A percentile compares a stretch with the other conserved stretches of the same genome.
Evolutionary conservation across 92 coral and sea anemone species (phyloP).

Genomic region (Isaurus tuberculatus): DNA sequence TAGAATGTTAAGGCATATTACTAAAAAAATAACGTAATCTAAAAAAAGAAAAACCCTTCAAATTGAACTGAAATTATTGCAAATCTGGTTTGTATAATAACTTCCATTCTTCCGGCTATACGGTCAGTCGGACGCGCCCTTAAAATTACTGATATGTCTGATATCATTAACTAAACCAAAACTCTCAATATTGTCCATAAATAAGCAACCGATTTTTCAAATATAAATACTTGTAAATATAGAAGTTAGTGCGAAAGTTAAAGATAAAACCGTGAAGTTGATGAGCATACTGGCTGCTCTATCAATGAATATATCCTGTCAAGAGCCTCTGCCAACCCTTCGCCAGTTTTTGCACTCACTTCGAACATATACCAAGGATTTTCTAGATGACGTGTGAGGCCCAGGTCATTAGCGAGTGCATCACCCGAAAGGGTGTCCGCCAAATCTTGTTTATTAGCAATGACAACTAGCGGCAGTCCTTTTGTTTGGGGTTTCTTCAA

Average conservation of each 20-base stretch:
- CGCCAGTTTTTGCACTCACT: constrained; percentile 33
- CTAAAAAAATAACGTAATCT: too few relatives aligned
- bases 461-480: constrained; percentile 37
- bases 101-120: too few relatives aligned
- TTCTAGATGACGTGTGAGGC: constrained; percentile 8
- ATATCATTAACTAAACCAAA: too few relatives aligned
- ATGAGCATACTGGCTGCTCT: neutral
- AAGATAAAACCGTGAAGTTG: constrained; percentile 42
- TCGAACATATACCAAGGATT: constrained; percentile 34
- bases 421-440: constrained; percentile 1
- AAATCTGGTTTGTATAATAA: too few relatives aligned
- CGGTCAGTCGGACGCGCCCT: too few relatives aligned
- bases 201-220: too few relatives aligned
- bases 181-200: too few relatives aligned
- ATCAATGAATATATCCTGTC: constrained; percentile 27
- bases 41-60: too few relatives aligned
- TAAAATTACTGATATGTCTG: too few relatives aligned
- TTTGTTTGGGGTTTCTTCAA: constrained; percentile 27
- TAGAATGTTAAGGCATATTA: too few relatives aligned
- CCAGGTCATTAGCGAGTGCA: neutral
- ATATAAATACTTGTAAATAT: too few relatives aligned
- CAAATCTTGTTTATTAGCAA: constrained; percentile 39
- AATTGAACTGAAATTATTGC: too few relatives aligned
- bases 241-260: neutral
- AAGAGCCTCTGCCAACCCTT: constrained; percentile 29